phyloP scores from a whole-genome alignment of 2,888 invertebrate species.

The Hypomecis punctinalis region DNA sequence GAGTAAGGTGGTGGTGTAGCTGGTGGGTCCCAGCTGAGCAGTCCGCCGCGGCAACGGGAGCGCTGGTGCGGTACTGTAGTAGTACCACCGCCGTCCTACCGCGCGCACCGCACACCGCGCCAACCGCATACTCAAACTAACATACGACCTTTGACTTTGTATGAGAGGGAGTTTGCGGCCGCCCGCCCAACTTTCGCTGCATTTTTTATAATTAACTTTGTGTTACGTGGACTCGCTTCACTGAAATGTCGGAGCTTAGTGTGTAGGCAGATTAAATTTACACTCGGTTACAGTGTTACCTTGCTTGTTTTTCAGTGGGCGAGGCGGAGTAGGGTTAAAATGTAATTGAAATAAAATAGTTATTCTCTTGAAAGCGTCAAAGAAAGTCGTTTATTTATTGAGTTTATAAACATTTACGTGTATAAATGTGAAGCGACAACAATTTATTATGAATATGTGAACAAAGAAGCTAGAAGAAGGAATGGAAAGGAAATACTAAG shows the following conservation, averaged over 20 bases:
- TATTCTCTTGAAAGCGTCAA: not conserved
- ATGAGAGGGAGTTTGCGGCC: slow-evolving; percentile 17
- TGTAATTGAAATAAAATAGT: too few species aligned
- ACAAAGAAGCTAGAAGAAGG: slow-evolving; percentile 7
- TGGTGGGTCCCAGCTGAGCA: slow-evolving; percentile 13
- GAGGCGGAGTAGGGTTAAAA: too few species aligned
- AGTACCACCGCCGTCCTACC: slow-evolving; percentile 11
- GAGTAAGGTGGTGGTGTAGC: not conserved
- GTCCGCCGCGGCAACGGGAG: slow-evolving; percentile 14
- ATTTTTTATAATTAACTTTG: slow-evolving; percentile 27
- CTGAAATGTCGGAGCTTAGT: not conserved
- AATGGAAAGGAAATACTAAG: slow-evolving; percentile 35
- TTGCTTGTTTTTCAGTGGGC: too few species aligned
- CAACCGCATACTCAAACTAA: slow-evolving; percentile 26
- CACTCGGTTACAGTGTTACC: too few species aligned
- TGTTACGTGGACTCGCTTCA: slow-evolving; percentile 7
- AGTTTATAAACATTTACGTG: too few species aligned
- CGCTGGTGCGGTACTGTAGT: slow-evolving; percentile 13
- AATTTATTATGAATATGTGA: not conserved
- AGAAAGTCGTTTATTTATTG: too few species aligned
- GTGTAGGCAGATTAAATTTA: not conserved
- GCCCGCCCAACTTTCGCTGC: slow-evolving; percentile 20
- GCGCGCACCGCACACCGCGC: slow-evolving; percentile 7
- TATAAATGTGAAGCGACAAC: not conserved
- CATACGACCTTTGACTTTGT: slow-evolving; percentile 31